phyloP scores from a whole-genome alignment of 2,797 vertebrate genomes.

The Rhinatrema bivittatum region DNA sequence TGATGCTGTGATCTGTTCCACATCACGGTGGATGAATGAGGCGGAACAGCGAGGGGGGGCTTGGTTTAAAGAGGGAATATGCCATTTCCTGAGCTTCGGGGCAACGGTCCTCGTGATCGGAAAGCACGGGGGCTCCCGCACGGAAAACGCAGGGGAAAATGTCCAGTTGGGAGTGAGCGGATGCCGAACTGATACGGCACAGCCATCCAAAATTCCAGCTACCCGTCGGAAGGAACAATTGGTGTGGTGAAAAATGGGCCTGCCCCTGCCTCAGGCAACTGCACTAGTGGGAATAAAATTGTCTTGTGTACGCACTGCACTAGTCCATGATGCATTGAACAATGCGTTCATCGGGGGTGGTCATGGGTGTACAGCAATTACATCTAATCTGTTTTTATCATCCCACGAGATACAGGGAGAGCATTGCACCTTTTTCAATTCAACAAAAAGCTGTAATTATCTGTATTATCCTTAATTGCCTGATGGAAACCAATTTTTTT shows the following conservation, averaged over 20 bases:
- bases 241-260: no score
- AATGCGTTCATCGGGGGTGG: no score
- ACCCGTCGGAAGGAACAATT: no score
- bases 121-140: conserved; percentile 22
- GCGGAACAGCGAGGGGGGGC: conserved; percentile 13
- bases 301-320: no score
- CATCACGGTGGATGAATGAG: conserved; percentile 25
- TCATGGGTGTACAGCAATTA: neutral
- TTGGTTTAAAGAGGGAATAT: neutral
- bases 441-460: neutral
- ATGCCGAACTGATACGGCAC: conserved; percentile 21
- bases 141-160: conserved; percentile 39
- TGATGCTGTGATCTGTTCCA: conserved; percentile 29
- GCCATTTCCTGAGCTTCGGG: no score
- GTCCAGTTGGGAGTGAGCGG: conserved; percentile 28
- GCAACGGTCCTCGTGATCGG: no score
- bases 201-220: conserved; percentile 33
- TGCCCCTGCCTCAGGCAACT: no score
- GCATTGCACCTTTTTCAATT: no score
- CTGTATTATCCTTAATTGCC: neutral
- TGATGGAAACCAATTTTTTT: neutral
- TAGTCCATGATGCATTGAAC: no score
- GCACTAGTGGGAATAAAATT: no score
- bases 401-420: no score
- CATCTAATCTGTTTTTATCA: neutral